Base-by-base conservation (phyloP, 2,888 invertebrate genomes). In the Argyresthia goedartella region DNA sequence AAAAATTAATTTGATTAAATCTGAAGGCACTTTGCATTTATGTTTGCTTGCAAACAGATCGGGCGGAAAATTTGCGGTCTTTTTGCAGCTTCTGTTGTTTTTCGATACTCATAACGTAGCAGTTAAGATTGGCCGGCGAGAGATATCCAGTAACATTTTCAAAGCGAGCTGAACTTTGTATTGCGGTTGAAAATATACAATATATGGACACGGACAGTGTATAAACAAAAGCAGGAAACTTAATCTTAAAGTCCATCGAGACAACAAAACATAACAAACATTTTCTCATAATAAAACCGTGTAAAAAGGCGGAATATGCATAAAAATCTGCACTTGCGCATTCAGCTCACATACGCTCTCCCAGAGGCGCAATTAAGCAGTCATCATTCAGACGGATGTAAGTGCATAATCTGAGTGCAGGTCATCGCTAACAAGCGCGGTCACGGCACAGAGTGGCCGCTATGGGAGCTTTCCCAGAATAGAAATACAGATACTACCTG, bases 391-490 rank as follows among this genome's bases (percentile, higher is more conserved):
- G 71, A 80, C 80, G 79, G 81, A 78, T 80, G 80, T 80, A 68
- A 76, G 81, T 81, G 82, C 81, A 84, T 79, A 82, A 81, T 82
- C 81, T 81, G 69, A 62, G 69, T 65, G 61, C 77, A 62, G 82
- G 82, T 81, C 82, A 84, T 79, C 81, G 71, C 71, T 41, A 82
- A 84, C 81, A 79, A 81, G 81, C 78, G 69, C 77, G 67, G 81
- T 84, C 84, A 84, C 84, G 84, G 80, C 80, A 77, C 13, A 33
- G 41, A 42, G 71, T 77, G 81, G 76, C 81, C 82, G 81, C 69
- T 76, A 78, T 85, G 85, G 82, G 85, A 85, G 84, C 78, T 80
- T 80, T 85, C 85, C 76, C 84, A 85, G 77, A 72, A 77, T 81
- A 77, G 69, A 77, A 76, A 72, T 76, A 76, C 67, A 76, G 73